phyloP scores from a whole-genome alignment of 2,113 vertebrate genomes.

The Lutjanus erythropterus region DNA sequence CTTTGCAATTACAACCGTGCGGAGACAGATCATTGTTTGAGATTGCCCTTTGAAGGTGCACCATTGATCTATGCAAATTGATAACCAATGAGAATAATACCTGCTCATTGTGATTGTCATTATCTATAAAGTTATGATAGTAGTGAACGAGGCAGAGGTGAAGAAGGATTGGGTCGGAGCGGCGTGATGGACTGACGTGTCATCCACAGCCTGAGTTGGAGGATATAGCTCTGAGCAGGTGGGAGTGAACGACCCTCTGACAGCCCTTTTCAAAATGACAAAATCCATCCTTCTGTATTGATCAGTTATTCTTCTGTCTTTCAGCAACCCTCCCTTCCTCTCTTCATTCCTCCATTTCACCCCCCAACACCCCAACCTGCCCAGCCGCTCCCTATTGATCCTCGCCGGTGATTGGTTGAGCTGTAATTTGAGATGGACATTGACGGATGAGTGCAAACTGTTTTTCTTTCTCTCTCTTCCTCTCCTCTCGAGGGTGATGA shows the following conservation, averaged over 20 bases:
- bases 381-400: slow-evolving; percentile 89
- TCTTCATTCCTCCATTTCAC: slow-evolving; percentile 76
- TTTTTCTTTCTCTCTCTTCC: slow-evolving; percentile 83
- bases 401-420: slow-evolving; percentile 87
- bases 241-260: slow-evolving; percentile 72
- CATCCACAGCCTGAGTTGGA: slow-evolving; percentile 42
- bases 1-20: slow-evolving; percentile 67
- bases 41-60: slow-evolving; percentile 60
- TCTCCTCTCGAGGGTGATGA: slow-evolving; percentile 83
- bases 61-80: slow-evolving; percentile 63
- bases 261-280: slow-evolving; percentile 83
- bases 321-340: slow-evolving; percentile 80
- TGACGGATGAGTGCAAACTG: slow-evolving; percentile 89
- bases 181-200: slow-evolving; percentile 68
- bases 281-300: slow-evolving; percentile 82
- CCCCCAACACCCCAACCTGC: slow-evolving; percentile 69
- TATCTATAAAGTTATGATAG: slow-evolving; percentile 36
- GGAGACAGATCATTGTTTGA: slow-evolving; percentile 59
- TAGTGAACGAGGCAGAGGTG: slow-evolving; percentile 2
- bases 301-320: slow-evolving; percentile 87
- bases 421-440: slow-evolving; percentile 88
- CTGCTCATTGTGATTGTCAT: slow-evolving; percentile 29
- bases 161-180: slow-evolving; percentile 17
- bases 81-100: slow-evolving; percentile 57
- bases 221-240: slow-evolving; percentile 70